Evolutionary conservation across 37 sponge, comb jelly and placozoan genomes (phyloP).

Genomic region (Bolinopsis microptera): DNA sequence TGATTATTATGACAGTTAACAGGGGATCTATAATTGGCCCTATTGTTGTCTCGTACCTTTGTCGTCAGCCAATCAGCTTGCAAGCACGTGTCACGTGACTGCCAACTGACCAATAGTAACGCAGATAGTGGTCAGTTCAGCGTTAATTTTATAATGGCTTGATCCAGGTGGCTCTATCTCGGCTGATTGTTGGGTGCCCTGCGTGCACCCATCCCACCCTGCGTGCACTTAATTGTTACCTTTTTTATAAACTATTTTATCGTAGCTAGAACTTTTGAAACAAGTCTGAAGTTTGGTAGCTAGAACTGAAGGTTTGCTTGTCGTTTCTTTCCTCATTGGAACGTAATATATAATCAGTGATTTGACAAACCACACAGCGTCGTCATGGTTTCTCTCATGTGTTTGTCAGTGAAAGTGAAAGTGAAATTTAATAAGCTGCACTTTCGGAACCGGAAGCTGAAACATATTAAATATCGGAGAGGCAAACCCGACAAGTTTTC

Average conservation of each 20-base stretch:
- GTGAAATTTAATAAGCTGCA: background rate
- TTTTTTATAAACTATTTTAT: too few relatives aligned
- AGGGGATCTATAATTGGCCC: background rate
- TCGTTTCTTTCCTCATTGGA: too few relatives aligned
- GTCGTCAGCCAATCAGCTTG: background rate
- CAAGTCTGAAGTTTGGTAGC: too few relatives aligned
- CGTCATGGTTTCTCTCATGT: constrained; percentile 31
- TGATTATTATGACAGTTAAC: background rate
- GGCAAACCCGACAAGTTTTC: background rate
- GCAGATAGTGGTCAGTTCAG: background rate
- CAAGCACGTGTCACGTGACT: background rate
- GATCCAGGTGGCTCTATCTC: background rate
- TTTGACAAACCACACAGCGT: too few relatives aligned
- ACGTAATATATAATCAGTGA: too few relatives aligned
- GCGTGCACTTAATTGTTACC: too few relatives aligned
- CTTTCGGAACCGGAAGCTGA: background rate
- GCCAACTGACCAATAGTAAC: background rate
- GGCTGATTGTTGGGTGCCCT: background rate
- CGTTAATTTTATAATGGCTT: background rate
- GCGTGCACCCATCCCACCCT: background rate
- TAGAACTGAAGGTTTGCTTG: too few relatives aligned
- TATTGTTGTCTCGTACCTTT: background rate
- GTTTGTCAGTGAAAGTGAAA: constrained; percentile 17
- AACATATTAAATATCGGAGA: background rate
- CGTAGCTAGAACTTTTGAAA: too few relatives aligned